Conservation (phyloP, 2,113 vertebrate genomes). For the Triplophysa siluroides region DNA sequence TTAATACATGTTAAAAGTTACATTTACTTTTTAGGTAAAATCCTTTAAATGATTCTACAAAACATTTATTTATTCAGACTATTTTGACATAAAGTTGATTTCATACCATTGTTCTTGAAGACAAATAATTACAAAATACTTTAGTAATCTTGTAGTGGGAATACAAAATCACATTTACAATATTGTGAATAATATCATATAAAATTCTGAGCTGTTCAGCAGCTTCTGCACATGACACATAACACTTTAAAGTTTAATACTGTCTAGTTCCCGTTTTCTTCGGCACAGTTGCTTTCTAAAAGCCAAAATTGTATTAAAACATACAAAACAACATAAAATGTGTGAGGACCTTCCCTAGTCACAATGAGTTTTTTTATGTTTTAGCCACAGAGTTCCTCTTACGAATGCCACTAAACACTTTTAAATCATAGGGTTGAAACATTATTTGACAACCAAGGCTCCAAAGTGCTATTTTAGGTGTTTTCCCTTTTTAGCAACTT, state of each 20-base stretch:
- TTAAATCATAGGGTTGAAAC: conserved; percentile 48
- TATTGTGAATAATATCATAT: too few relatives aligned
- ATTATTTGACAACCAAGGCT: conserved; percentile 38
- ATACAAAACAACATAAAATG: background rate
- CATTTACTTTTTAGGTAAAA: too few relatives aligned
- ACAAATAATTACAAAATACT: background rate
- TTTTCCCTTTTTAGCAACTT: conserved; percentile 17
- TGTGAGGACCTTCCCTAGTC: background rate
- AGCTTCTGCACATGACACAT: too few relatives aligned
- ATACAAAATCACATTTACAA: background rate
- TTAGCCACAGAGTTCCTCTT: conserved; percentile 53
- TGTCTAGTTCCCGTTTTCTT: too few relatives aligned
- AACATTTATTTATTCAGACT: conserved; percentile 4
- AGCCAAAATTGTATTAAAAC: background rate
- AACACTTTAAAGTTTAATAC: too few relatives aligned
- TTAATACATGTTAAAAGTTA: too few relatives aligned
- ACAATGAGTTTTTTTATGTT: background rate
- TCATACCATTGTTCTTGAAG: background rate
- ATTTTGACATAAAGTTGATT: background rate
- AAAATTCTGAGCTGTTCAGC: too few relatives aligned
- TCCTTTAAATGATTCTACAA: background rate
- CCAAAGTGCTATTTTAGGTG: conserved; percentile 53
- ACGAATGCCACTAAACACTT: conserved; percentile 65
- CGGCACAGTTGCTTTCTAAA: too few relatives aligned
- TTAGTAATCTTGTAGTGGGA: background rate